These are phyloP conservation scores for Lepus americanus DNA, from an alignment of 2,113 vertebrate species.

Conservation along the genomic window DNA sequence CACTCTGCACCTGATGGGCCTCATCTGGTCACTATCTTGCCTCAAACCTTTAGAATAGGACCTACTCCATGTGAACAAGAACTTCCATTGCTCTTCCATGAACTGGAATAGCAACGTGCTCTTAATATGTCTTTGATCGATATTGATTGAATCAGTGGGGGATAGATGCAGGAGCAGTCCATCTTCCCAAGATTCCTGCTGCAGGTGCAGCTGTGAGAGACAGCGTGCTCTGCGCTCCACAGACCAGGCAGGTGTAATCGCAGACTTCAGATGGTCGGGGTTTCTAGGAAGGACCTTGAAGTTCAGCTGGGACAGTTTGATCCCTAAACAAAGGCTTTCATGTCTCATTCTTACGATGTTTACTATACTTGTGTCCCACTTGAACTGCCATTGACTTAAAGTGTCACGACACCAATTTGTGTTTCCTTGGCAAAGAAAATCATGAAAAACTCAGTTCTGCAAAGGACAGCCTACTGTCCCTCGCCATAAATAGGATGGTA, in stretches of 20 bases:
- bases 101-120: not conserved
- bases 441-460: not conserved
- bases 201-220: not conserved
- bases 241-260: accelerated
- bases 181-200: not conserved
- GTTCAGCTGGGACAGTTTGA: not conserved
- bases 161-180: too few relatives aligned
- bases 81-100: not conserved
- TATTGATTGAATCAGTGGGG: not conserved
- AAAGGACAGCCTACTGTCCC: not conserved
- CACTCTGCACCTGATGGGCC: not conserved
- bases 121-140: not conserved
- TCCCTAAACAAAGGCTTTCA: not conserved
- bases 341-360: not conserved
- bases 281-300: not conserved
- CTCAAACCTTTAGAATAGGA: not conserved
- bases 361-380: not conserved
- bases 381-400: not conserved
- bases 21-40: not conserved
- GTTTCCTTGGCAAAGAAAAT: not conserved
- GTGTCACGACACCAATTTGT: not conserved
- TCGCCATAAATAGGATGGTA: not conserved
- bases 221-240: not conserved
- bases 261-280: not conserved
- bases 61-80: not conserved